These are phyloP conservation scores for Coleophora deauratella DNA, from an alignment of 2,888 invertebrate genomes.

Conservation along the genomic window DNA sequence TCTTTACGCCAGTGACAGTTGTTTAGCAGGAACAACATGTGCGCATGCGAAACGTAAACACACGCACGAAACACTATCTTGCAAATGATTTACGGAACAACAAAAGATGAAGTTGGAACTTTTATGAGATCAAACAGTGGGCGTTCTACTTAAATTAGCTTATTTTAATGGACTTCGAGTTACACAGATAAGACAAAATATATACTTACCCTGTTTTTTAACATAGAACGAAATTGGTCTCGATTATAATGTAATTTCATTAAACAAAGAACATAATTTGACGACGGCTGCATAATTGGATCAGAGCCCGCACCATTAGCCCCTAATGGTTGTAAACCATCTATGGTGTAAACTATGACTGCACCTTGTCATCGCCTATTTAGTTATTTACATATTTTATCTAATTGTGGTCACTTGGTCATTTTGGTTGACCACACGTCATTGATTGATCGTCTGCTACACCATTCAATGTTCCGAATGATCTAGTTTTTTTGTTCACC, in stretches of 20 bases:
- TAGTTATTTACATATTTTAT: constrained; percentile 13
- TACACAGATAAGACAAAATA: too few relatives aligned
- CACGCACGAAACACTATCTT: constrained; percentile 27
- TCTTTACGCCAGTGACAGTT: constrained; percentile 13
- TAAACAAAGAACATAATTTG: constrained; percentile 28
- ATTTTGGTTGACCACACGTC: background rate
- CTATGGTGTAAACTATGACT: constrained; percentile 10
- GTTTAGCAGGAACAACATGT: constrained; percentile 30
- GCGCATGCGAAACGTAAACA: constrained; percentile 38
- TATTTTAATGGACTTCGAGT: background rate
- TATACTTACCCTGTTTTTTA: constrained; percentile 1
- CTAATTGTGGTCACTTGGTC: constrained; percentile 4
- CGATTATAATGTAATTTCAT: constrained; percentile 22
- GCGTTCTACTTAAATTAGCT: too few relatives aligned
- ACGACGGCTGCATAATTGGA: constrained; percentile 32
- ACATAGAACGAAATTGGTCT: constrained; percentile 15
- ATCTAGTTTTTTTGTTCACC: too few relatives aligned
- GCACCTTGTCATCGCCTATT: constrained; percentile 20
- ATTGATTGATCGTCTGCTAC: too few relatives aligned
- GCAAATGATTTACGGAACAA: constrained; percentile 12
- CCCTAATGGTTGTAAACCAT: constrained; percentile 38
- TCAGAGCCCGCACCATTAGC: constrained; percentile 55
- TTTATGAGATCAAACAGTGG: too few relatives aligned
- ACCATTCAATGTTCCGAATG: too few relatives aligned
- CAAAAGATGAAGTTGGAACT: too few relatives aligned